Conservation (phyloP, 53 echinoderm and acorn worm species). For the Echinometra lucunter region DNA sequence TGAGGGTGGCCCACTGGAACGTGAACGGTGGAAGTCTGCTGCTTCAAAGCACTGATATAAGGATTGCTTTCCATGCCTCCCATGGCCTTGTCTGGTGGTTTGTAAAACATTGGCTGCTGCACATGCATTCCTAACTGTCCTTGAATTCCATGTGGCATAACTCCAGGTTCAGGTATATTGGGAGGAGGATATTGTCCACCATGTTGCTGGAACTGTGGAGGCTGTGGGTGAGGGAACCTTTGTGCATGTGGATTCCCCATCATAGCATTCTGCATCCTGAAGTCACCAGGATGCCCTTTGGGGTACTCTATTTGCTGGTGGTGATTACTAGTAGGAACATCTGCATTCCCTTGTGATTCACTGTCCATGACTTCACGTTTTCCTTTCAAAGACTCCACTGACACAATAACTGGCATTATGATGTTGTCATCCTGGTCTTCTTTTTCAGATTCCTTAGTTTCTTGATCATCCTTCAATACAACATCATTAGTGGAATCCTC, state of each 20-base stretch:
- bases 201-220: slow-evolving; percentile 10
- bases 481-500: slow-evolving; percentile 47
- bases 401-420: slow-evolving; percentile 60
- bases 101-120: slow-evolving; percentile 59
- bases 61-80: slow-evolving; percentile 19
- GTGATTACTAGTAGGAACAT: background rate
- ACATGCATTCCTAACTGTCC: slow-evolving; percentile 10
- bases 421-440: background rate
- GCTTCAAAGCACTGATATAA: slow-evolving; percentile 48
- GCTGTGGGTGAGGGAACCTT: slow-evolving; percentile 49
- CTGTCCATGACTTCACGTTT: background rate
- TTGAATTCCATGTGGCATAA: slow-evolving; percentile 31
- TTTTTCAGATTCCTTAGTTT: background rate
- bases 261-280: slow-evolving; percentile 15
- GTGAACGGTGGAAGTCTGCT: background rate
- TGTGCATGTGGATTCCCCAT: slow-evolving; percentile 12
- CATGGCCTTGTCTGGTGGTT: slow-evolving; percentile 18
- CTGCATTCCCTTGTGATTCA: background rate
- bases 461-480: slow-evolving; percentile 42
- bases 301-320: slow-evolving; percentile 1
- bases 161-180: background rate
- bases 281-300: background rate
- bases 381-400: slow-evolving; percentile 62
- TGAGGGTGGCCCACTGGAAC: slow-evolving; percentile 30
- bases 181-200: slow-evolving; percentile 36